A percentile compares a stretch with the other conserved stretches of the same genome.
Conservation (phyloP, 2,888 invertebrate species). For the Drosophila quasianomalipes region DNA sequence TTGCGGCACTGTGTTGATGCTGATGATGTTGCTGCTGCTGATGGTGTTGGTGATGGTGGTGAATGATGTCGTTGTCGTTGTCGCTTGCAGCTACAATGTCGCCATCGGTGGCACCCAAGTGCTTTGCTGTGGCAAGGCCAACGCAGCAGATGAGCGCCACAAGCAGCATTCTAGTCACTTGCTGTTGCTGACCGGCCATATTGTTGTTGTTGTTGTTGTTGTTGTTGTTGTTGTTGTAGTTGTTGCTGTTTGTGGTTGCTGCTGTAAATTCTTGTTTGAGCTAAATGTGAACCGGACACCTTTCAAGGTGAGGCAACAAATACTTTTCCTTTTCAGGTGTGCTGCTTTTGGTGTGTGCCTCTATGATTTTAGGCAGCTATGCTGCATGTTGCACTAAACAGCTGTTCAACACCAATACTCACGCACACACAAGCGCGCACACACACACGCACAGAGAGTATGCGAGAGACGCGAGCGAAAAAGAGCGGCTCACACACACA, state of each 20-base stretch:
- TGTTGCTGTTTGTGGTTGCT: constrained; percentile 38
- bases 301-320: constrained; percentile 12
- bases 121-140: constrained; percentile 64
- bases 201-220: constrained; percentile 31
- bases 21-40: constrained; percentile 54
- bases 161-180: constrained; percentile 53
- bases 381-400: constrained; percentile 73
- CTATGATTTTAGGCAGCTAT: constrained; percentile 45
- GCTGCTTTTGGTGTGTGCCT: constrained; percentile 8
- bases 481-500: constrained; percentile 36
- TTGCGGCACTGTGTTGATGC: constrained; percentile 69
- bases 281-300: constrained; percentile 38
- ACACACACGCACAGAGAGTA: constrained; percentile 15
- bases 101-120: constrained; percentile 48
- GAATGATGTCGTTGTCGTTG: constrained; percentile 30
- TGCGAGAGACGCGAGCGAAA: constrained; percentile 19
- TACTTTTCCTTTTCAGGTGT: constrained; percentile 3
- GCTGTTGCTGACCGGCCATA: constrained; percentile 48
- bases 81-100: constrained; percentile 37
- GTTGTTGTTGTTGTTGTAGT: constrained; percentile 20
- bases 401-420: constrained; percentile 70
- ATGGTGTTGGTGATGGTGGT: constrained; percentile 24
- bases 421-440: constrained; percentile 37
- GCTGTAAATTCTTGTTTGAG: constrained; percentile 39
- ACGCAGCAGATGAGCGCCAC: constrained; percentile 51